phyloP scores from a whole-genome alignment of 1,140 invertebrate species.

The Phymorhynchus buccinoides region DNA sequence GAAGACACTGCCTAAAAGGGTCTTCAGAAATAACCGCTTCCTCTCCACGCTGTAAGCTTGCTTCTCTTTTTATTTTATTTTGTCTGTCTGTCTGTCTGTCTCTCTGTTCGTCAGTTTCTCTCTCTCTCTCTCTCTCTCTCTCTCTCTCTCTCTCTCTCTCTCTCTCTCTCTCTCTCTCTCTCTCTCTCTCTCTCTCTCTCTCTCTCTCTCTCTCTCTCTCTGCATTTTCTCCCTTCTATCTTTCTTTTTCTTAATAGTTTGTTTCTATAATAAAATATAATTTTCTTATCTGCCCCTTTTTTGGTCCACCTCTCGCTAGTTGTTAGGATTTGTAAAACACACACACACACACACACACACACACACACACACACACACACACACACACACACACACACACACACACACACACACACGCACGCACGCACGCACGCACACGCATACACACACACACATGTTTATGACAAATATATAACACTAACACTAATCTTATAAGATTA shows the following conservation, averaged over 20 bases:
- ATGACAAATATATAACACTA: neutral
- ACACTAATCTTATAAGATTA: too few relatives aligned
- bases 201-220: neutral
- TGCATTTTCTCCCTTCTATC: neutral
- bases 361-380: neutral
- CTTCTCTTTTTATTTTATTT: neutral
- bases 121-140: neutral
- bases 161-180: too few relatives aligned
- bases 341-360: neutral
- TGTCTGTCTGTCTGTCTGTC: constrained; percentile 3
- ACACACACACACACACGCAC: neutral
- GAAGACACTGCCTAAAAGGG: constrained; percentile 23
- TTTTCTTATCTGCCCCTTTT: too few relatives aligned
- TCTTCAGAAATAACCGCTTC: constrained; percentile 24
- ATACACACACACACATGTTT: neutral
- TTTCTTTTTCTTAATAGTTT: neutral
- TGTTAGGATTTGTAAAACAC: neutral
- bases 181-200: neutral
- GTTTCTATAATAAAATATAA: too few relatives aligned
- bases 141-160: neutral
- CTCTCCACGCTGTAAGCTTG: constrained; percentile 44
- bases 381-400: constrained; percentile 1
- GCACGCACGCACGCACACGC: constrained; percentile 1
- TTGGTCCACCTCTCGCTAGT: neutral
- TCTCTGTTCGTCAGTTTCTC: neutral